Base-by-base conservation (phyloP, 1,140 invertebrate genomes). In the Littorina saxatilis region DNA sequence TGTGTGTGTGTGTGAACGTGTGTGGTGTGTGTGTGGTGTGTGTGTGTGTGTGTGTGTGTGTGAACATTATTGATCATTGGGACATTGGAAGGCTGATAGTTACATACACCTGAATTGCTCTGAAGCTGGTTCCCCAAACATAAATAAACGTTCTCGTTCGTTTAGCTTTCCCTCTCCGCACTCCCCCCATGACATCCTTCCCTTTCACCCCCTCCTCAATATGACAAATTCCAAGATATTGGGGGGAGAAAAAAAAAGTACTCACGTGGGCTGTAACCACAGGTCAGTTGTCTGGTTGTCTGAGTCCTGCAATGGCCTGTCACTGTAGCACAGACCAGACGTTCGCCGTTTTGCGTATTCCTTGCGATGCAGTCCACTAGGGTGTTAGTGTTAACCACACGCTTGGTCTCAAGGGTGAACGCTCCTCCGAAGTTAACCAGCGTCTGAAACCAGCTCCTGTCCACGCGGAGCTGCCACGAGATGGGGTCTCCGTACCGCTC, bases 351-450 rank as follows among this genome's bases (percentile, higher is more conserved):
- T 37, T 72, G 68, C 9, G 68, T 72, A 32, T 72, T 72, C n/a
- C 68, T n/a, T 35, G 68, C 68, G 68, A 72, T 72, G 40, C 68
- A 39, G 35, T 72, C 37, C 37, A 72, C 68, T 23, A 72, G 68
- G 2, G 2, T 9, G 9, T 39, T 17, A 3, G 37, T 72, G n/a
- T 27, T 35, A 23, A 72, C 68, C 17, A 23, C 23, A 40, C 68
- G 68, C 17, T 29, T 63, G 11, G 29, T 27, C 27, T 23, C 20
- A 15, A 40, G 39, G 7, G 37, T 27, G 0, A 43, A 20, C 7
- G 40, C n/a, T 5, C 68, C 37, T 1, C 40, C 68, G 20, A 20
- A 11, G 40, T 72, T 23, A 4, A 72, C 23, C 37, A 15, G 23
- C 37, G 68, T 32, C 40, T 72, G 68, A 11, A 72, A 20, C 68